A percentile compares a stretch with the other conserved stretches of the same genome.
Conservation (phyloP, 2,113 vertebrate species). For the Protobothrops flavoviridis region DNA sequence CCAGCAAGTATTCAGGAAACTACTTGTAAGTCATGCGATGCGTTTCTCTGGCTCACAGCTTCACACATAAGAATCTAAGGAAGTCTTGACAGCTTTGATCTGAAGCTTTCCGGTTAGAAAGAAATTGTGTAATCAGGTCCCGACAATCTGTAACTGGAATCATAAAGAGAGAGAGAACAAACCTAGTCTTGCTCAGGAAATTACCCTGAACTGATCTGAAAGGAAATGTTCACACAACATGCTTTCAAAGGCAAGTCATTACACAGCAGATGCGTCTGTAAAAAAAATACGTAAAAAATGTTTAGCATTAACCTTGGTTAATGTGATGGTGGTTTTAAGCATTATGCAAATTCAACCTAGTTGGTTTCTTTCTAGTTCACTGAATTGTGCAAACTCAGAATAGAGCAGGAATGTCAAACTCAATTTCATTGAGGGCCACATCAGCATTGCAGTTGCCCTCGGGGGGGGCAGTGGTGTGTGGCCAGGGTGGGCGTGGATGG, state of each 20-base stretch:
- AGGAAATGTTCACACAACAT: neutral
- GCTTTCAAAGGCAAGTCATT: neutral
- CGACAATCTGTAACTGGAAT: neutral
- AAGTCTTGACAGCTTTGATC: too few relatives aligned
- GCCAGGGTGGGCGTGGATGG: too few relatives aligned
- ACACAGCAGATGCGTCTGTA: neutral
- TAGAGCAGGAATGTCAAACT: too few relatives aligned
- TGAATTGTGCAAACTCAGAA: neutral
- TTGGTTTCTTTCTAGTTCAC: neutral
- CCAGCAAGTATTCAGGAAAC: constrained; percentile 79
- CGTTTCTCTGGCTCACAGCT: neutral
- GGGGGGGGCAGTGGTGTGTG: too few relatives aligned
- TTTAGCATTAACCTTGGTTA: neutral
- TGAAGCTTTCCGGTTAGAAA: neutral
- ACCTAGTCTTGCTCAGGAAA: neutral
- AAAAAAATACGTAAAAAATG: neutral
- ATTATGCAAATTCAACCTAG: neutral
- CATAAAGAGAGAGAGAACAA: neutral
- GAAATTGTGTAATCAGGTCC: too few relatives aligned
- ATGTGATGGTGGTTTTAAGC: neutral
- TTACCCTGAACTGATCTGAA: neutral
- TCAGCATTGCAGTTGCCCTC: too few relatives aligned
- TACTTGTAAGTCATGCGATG: constrained; percentile 73
- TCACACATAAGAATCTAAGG: neutral
- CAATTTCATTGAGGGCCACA: too few relatives aligned